Percentiles rank a stretch among this genome's conserved stretches.
Evolutionary conservation across 2,888 invertebrate genomes (phyloP).

Genomic region (Andricus quercusramuli): DNA sequence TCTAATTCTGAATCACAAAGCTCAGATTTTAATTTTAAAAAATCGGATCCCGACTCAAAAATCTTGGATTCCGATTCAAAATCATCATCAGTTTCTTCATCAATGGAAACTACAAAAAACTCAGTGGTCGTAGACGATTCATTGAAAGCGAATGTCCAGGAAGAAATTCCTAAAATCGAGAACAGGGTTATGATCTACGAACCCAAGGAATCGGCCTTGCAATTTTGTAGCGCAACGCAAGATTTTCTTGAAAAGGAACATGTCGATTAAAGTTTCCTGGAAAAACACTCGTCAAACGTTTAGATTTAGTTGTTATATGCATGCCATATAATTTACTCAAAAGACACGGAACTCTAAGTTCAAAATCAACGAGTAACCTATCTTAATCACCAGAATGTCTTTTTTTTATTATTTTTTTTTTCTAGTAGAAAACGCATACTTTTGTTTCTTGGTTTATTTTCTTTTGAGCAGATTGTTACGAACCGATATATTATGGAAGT

Average conservation of each 20-base stretch:
- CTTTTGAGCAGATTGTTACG: constrained; percentile 5
- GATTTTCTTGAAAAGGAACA: not conserved
- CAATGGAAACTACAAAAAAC: constrained; percentile 51
- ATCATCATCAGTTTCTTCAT: constrained; percentile 14
- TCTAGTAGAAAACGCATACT: not conserved
- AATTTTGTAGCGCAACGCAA: not conserved
- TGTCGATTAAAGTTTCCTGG: constrained; percentile 8
- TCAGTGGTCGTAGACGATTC: constrained; percentile 50
- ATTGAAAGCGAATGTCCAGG: constrained; percentile 46
- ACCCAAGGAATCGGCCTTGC: not conserved
- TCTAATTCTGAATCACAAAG: not conserved
- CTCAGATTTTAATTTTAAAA: constrained; percentile 42
- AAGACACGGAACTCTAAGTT: constrained; percentile 33
- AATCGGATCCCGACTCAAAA: not conserved
- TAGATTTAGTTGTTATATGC: constrained; percentile 38
- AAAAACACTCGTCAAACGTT: not conserved
- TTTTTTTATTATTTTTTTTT: constrained; percentile 22
- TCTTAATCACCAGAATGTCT: constrained; percentile 17
- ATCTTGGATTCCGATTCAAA: not conserved
- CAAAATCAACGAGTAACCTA: constrained; percentile 28
- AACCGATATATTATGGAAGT: constrained; percentile 10
- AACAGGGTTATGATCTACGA: constrained; percentile 42
- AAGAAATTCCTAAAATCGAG: constrained; percentile 53
- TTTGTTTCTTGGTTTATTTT: constrained; percentile 30
- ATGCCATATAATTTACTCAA: constrained; percentile 28